Base-by-base conservation (phyloP, 2,888 invertebrate species). In the Drosophila koepferae region DNA sequence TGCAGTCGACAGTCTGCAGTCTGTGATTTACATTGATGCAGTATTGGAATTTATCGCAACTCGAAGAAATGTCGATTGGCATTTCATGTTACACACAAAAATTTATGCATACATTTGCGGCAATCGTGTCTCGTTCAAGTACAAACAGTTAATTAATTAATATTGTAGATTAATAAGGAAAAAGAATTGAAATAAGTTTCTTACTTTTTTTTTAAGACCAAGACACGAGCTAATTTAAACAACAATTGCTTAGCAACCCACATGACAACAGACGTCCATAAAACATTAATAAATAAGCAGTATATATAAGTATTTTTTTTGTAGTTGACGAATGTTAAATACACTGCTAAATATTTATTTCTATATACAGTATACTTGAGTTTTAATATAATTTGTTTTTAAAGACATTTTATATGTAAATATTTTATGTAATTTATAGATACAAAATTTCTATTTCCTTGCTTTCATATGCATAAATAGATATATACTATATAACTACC, bases 131-230 rank as follows among this genome's bases (percentile, higher is more conserved):
- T 72, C 72, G 78, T 38, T 82, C 80, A 74, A 81, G 77, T 76
- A 81, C 83, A 71, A 66, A 72, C 61, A 23, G 71, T 61, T 61
- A 86, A 73, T 77, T 88, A 82, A 88, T 84, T 79, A 80, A 72
- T 66, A 74, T 60, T 44, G 56, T 18, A 55, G 38, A 64, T 38
- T 53, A 68, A 63, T 38, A 63, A 38, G 14, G 16, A 38, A 20
- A 38, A 28, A 5, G n/a, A 18, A 43, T 23, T 23, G 23, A 2
- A 23, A 23, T 23, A 20, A 3, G 14, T 58, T 56, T 49, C 34
- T 54, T 46, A 43, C 55, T 28, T 49, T n/a, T 20, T 46, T 48
- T 28, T 49, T 31, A 36, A 66, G 60, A 54, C 14, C 59, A 72
- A 31, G 34, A 66, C 63, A 64, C 70, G 62, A 84, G 74, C 74